Evolutionary conservation across 2,113 vertebrate genomes (phyloP).

Genomic region (Saiga tatarica): DNA sequence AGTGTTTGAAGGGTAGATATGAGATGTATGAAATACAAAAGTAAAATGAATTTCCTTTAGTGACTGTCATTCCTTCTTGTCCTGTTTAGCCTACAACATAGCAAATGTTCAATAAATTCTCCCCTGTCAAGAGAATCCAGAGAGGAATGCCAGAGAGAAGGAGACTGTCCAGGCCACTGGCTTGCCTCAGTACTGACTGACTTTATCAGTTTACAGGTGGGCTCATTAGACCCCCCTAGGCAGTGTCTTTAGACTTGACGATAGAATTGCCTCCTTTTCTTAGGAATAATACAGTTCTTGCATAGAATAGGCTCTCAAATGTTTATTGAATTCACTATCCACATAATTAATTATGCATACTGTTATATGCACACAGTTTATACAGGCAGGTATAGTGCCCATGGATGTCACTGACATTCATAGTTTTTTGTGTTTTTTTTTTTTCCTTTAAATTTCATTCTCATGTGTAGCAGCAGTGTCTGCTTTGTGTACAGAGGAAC

Average conservation of each 20-base stretch:
- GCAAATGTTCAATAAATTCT: not conserved
- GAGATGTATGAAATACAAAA: not conserved
- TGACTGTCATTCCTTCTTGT: not conserved
- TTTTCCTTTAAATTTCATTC: not conserved
- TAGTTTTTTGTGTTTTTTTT: not conserved
- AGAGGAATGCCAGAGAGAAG: not conserved
- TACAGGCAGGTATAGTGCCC: not conserved
- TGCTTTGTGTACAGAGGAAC: not conserved
- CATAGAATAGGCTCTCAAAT: not conserved
- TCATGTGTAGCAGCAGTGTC: not conserved
- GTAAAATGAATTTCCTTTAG: not conserved
- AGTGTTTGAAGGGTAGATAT: not conserved
- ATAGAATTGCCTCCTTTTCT: not conserved
- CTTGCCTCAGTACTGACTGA: not conserved
- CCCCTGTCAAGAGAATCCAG: not conserved
- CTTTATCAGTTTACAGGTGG: not conserved
- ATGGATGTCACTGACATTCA: not conserved
- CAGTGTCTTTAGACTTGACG: not conserved
- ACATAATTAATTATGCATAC: not conserved
- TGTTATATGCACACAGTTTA: rapidly evolving
- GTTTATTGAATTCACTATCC: not conserved
- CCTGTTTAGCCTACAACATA: not conserved
- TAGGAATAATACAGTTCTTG: not conserved
- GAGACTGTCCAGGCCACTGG: too few species aligned
- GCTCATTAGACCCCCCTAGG: not conserved